Evolutionary conservation across 2,888 invertebrate genomes (phyloP), one percentile per base, ranked within the genome.

Genomic region (Sphecodes monilicornis): DNA sequence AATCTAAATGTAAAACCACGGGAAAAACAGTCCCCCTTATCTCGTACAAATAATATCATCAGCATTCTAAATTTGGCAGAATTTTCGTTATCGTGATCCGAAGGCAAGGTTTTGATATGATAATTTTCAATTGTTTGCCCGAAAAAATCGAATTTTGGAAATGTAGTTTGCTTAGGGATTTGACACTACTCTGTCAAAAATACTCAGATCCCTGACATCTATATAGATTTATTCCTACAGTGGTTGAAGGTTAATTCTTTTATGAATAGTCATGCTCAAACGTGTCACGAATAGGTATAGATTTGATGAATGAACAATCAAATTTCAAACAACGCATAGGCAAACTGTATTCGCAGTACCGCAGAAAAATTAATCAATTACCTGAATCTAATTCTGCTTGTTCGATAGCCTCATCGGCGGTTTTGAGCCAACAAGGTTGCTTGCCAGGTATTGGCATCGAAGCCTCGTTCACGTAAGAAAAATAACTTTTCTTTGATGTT

Each of bases 381-480:
- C 98, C 98, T 88, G 98, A 98, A 95, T 98, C 96, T 78, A 98
- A 96, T 81, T 93, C 93, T 41, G 94, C 93, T 93, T 96, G 96
- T 92, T 96, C 96, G 75, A 98, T 97, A 2, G 98, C 98, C 92
- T 98, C 97, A 80, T 97, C 97, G 0, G 98, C 96, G 10, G 96
- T 95, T 69, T 93, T 91, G 29, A 97, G 95, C 95, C 96, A 97
- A 94, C 97, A 96, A 0, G 98, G 98, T 84, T 97, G 96, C 86
- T 96, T 96, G 87, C 97, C 96, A 46, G 97, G 96, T 89, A 97
- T 95, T 22, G 98, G 98, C 95, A 98, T 98, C 60, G 98, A 96
- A 68, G 98, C 96, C 94, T 98, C 98, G 87, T 97, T 97, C 36
- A 97, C 96, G 93, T 98, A 98, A 0, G 98, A 97, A 93, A 97